Conservation (phyloP, 2,113 vertebrate species). For the Vidua chalybeata region DNA sequence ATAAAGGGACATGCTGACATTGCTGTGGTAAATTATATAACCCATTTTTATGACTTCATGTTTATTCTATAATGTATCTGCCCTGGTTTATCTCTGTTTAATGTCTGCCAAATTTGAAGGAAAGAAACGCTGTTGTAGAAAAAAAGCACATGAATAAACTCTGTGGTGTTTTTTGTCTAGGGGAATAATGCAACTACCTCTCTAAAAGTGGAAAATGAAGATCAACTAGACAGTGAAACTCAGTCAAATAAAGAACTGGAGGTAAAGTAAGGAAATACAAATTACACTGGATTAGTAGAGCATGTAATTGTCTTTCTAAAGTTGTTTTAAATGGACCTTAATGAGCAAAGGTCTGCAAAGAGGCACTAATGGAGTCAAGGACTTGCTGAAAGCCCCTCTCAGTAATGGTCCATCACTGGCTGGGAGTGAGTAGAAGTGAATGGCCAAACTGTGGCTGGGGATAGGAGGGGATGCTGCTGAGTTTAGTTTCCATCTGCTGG, state of each 20-base stretch:
- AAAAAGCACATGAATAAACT: not conserved
- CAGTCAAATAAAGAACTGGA: constrained; percentile 37
- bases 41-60: not conserved
- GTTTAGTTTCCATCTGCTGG: not conserved
- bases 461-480: not conserved
- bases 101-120: not conserved
- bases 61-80: not conserved
- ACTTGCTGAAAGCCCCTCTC: not conserved
- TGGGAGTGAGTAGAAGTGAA: not conserved
- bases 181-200: constrained; percentile 61
- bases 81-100: not conserved
- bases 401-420: not conserved
- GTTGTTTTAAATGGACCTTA: not conserved
- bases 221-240: constrained; percentile 54
- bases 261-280: constrained; percentile 43
- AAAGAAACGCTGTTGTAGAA: not conserved
- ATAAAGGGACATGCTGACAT: not conserved
- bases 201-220: constrained; percentile 47
- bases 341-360: not conserved
- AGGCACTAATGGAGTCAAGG: not conserved
- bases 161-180: constrained; percentile 8
- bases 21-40: not conserved
- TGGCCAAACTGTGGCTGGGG: not conserved
- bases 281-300: not conserved
- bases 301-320: not conserved